Conservation (phyloP, 92 coral and sea anemone species). For the Parazoanthus swiftii region DNA sequence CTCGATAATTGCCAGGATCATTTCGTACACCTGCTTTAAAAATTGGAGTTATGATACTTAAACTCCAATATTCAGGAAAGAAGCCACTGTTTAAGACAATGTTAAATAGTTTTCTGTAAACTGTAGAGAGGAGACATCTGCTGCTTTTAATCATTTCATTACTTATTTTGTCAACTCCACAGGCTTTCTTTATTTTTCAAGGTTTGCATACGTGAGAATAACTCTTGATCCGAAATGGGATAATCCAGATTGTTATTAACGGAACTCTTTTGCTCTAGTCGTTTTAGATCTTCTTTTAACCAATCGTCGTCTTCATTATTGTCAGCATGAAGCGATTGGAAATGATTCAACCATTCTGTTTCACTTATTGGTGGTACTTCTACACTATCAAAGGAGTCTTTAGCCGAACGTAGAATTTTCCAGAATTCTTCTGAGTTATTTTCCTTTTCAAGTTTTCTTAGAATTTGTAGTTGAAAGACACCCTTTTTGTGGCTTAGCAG, state of each 20-base stretch:
- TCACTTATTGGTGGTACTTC: slow-evolving; percentile 33
- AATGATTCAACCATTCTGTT: slow-evolving; percentile 42
- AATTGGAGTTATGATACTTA: slow-evolving; percentile 51
- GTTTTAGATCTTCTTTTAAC: not conserved
- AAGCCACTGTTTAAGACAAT: slow-evolving; percentile 37
- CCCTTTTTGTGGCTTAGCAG: slow-evolving; percentile 38
- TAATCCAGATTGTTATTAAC: slow-evolving; percentile 19
- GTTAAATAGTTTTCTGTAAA: slow-evolving; percentile 44
- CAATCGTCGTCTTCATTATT: not conserved
- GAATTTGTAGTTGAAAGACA: slow-evolving; percentile 23
- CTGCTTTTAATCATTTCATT: slow-evolving; percentile 57
- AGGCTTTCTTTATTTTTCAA: slow-evolving; percentile 55
- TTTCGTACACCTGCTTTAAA: slow-evolving; percentile 44
- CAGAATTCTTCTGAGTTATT: slow-evolving; percentile 36
- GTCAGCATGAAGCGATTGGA: slow-evolving; percentile 35
- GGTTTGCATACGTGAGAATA: not conserved
- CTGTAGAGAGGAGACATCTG: slow-evolving; percentile 20
- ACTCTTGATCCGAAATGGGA: slow-evolving; percentile 40
- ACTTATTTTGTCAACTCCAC: slow-evolving; percentile 49
- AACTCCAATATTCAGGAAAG: slow-evolving; percentile 53
- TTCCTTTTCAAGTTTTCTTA: slow-evolving; percentile 13
- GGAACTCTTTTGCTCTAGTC: slow-evolving; percentile 6
- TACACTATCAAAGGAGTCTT: slow-evolving; percentile 5
- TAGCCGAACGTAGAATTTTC: slow-evolving; percentile 42
- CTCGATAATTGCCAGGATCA: slow-evolving; percentile 53